A percentile compares a stretch with the other conserved stretches of the same genome.
These are phyloP conservation scores for Camelus dromedarius DNA, from an alignment of 2,113 vertebrate species.

Conservation along the genomic window DNA sequence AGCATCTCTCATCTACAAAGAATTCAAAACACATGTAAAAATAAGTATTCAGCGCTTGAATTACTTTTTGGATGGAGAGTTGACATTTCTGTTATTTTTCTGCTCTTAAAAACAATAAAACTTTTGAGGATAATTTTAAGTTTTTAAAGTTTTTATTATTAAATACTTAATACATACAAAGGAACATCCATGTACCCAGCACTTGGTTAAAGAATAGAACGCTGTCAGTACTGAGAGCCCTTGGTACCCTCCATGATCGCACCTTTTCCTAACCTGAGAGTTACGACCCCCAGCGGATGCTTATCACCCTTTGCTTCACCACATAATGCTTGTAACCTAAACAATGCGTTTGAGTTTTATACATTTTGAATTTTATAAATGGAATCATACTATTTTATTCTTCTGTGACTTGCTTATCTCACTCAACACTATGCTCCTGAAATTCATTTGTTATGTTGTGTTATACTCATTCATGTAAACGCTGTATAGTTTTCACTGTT, in stretches of 20 bases:
- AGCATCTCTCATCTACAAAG: slow-evolving; percentile 6
- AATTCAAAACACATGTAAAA: slow-evolving; percentile 63
- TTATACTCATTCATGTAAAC: background rate
- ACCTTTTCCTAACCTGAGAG: background rate
- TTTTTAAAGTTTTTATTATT: background rate
- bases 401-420: slow-evolving; percentile 18
- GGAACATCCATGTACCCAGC: background rate
- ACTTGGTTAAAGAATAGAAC: background rate
- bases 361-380: slow-evolving; percentile 5
- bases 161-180: slow-evolving; percentile 39
- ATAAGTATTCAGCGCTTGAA: slow-evolving; percentile 21
- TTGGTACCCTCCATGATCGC: background rate
- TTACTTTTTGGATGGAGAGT: slow-evolving; percentile 54
- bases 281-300: background rate
- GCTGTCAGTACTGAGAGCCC: background rate
- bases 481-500: background rate
- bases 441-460: background rate
- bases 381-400: background rate
- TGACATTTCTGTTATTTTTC: slow-evolving; percentile 59
- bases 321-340: background rate
- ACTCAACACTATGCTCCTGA: background rate
- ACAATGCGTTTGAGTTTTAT: background rate
- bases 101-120: slow-evolving; percentile 63
- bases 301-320: background rate
- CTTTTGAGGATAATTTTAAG: slow-evolving; percentile 26